These are phyloP conservation scores for Dinoponera quadriceps DNA, from an alignment of 1,140 invertebrate species.

Conservation along the genomic window DNA sequence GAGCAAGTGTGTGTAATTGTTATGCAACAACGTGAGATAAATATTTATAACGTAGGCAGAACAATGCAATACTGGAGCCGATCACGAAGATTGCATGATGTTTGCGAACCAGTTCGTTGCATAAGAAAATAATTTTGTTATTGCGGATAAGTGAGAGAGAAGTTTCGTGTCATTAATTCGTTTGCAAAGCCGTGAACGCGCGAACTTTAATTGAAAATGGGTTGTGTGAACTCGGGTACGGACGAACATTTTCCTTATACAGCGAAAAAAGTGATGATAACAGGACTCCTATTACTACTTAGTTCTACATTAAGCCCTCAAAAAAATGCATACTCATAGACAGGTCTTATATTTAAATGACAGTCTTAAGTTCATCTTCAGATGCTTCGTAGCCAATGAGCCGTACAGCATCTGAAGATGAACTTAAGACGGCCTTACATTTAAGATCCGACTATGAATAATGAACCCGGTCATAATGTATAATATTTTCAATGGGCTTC, in stretches of 20 bases:
- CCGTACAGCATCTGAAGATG: no score
- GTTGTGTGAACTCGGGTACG: not conserved
- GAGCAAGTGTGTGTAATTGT: slow-evolving; percentile 63
- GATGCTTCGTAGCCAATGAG: no score
- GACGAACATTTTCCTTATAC: not conserved
- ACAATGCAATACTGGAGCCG: not conserved
- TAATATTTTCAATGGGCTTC: no score
- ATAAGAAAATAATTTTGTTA: slow-evolving; percentile 43
- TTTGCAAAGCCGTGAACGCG: slow-evolving; percentile 44
- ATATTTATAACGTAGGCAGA: slow-evolving; percentile 64
- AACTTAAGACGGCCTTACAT: no score
- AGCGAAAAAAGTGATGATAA: no score
- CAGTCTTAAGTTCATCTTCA: no score
- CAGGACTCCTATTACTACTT: no score
- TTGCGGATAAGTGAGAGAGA: not conserved
- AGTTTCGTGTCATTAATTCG: slow-evolving; percentile 38
- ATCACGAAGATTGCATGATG: slow-evolving; percentile 2
- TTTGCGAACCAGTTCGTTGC: slow-evolving; percentile 40
- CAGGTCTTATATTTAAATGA: no score
- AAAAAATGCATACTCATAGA: no score
- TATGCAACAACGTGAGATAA: slow-evolving; percentile 55
- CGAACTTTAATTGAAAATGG: slow-evolving; percentile 26
- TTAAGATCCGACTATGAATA: no score
- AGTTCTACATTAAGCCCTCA: no score
- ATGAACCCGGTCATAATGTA: no score